A percentile compares a stretch with the other conserved stretches of the same genome.
phyloP scores from a whole-genome alignment of 30 jellyfish, hydroid and myxozoan genomes.

The Hydractinia echinata region DNA sequence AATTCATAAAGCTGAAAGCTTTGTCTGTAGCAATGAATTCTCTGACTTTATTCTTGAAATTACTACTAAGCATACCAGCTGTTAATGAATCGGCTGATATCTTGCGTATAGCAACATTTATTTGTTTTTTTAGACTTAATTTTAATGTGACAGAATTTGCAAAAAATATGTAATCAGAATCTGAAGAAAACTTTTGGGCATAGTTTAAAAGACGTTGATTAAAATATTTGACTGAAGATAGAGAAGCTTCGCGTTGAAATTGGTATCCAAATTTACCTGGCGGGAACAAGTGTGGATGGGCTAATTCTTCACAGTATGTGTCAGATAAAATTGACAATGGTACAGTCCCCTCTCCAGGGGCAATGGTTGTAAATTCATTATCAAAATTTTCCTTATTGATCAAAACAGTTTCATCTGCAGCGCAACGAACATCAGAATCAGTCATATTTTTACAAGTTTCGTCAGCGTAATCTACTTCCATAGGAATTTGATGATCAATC shows the following conservation, averaged over 20 bases:
- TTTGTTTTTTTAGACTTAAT: background rate
- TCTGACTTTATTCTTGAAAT: background rate
- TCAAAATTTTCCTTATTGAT: too few relatives aligned
- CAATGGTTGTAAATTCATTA: slow-evolving; percentile 3
- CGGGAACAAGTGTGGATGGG: slow-evolving; percentile 27
- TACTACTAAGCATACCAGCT: slow-evolving; percentile 12
- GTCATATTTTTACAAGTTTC: too few relatives aligned
- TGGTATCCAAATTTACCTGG: slow-evolving; percentile 17
- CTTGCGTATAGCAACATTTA: slow-evolving; percentile 4
- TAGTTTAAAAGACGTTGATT: slow-evolving; percentile 18
- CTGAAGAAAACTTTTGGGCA: slow-evolving; percentile 22
- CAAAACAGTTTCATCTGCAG: too few relatives aligned
- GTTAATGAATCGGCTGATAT: background rate
- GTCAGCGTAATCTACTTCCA: too few relatives aligned
- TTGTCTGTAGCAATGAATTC: slow-evolving; percentile 13
- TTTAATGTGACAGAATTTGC: background rate
- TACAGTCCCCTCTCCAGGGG: slow-evolving; percentile 21
- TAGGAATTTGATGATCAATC: too few relatives aligned
- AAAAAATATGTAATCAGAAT: slow-evolving; percentile 5
- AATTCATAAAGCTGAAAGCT: background rate
- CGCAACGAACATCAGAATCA: too few relatives aligned
- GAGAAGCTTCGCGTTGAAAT: background rate
- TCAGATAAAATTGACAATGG: slow-evolving; percentile 5
- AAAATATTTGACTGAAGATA: background rate
- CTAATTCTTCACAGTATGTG: slow-evolving; percentile 4